These are phyloP conservation scores for Lobophora halterata DNA, from an alignment of 2,888 invertebrate genomes.

Conservation along the genomic window DNA sequence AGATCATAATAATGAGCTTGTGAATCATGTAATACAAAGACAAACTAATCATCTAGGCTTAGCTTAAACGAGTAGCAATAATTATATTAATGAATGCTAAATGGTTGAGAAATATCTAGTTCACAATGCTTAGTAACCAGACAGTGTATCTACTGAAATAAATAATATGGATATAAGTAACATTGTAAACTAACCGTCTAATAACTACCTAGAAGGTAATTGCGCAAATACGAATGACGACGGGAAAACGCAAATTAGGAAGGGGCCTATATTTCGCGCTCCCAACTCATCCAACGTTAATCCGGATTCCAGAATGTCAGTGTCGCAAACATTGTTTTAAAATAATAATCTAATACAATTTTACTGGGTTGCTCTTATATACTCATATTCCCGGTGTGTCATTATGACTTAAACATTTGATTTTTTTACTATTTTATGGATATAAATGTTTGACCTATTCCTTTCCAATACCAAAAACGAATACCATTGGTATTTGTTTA, in stretches of 20 bases:
- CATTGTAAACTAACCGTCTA: conserved; percentile 7
- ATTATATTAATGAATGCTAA: conserved; percentile 40
- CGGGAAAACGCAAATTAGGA: conserved; percentile 21
- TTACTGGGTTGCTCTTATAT: no score
- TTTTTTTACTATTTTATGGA: no score
- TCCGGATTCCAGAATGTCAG: no score
- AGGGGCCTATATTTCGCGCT: conserved; percentile 15
- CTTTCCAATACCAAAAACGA: no score
- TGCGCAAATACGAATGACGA: conserved; percentile 11
- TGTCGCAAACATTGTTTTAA: no score
- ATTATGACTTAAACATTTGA: no score
- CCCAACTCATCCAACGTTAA: conserved; percentile 11
- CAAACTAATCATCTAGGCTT: conserved; percentile 22
- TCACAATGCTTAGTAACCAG: conserved; percentile 15
- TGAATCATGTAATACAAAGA: conserved; percentile 9
- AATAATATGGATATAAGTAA: conserved; percentile 5
- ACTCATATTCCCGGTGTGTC: no score
- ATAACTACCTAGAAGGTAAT: no score
- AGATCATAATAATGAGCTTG: conserved; percentile 18
- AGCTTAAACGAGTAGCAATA: conserved; percentile 23
- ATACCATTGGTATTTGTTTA: no score
- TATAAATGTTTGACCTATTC: no score
- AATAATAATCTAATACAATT: no score
- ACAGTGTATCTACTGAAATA: conserved; percentile 1
- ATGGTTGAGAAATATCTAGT: conserved; percentile 30